Evolutionary conservation across 2,113 vertebrate genomes (phyloP), one percentile per base, ranked within the genome.

Genomic region (Tamias sibiricus): DNA sequence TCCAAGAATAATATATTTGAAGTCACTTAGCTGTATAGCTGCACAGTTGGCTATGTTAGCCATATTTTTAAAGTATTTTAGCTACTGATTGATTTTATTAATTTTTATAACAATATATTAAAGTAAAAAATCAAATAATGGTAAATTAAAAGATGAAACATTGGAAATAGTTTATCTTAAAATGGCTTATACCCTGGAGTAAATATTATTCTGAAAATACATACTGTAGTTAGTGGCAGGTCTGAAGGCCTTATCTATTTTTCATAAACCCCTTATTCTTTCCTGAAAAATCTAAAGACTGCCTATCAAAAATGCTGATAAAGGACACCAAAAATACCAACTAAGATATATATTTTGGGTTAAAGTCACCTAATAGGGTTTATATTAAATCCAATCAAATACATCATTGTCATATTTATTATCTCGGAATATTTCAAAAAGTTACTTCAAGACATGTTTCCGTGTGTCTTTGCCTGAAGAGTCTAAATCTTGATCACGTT

Each of bases 81-180:
- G 19, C 22, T 72, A 59, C 8, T 74, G 37, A 16, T 17, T 57
- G 24, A n/a, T 69, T 92, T 68, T 35, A 16, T 28, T 57, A 62
- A n/a, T 69, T 92, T 89, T 87, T 90, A 90, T 86, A 62, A 81
- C 40, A 44, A 54, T 74, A 64, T 72, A 54, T 85, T 90, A 62
- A 90, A 66, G 32, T 62, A 1, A 89, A 79, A 6, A 57, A 8
- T 62, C 3, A 81, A 19, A 7, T 47, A 69, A 81, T 42, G 76
- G 1, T 9, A 62, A 52, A 28, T 49, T 32, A 37, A 87, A 72
- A 49, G 17, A 57, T 59, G 69, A 95, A 87, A 2, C 11, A 83
- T 6, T 69, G 4, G 5, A 62, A 88, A 72, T 77, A 57, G 59
- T 75, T 92, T 94, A 77, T 24, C 19, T 59, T 87, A 49, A 17